Evolutionary conservation across 2,888 invertebrate genomes (phyloP), one percentile per base, ranked within the genome.

Genomic region (Gari tellinella): DNA sequence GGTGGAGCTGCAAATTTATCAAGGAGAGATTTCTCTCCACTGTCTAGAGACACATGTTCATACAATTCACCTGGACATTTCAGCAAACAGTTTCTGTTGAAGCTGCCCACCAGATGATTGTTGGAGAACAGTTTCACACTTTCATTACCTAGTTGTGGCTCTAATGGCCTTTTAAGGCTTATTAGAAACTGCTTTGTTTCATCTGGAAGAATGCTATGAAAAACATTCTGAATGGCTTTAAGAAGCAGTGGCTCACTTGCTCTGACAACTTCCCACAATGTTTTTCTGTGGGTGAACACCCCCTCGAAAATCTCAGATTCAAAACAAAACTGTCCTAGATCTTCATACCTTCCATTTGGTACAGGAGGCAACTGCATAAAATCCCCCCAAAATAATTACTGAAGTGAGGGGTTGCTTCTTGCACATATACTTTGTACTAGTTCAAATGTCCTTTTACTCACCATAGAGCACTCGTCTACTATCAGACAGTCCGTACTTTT

Each of bases 251-350:
- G 25, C 14, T 62, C 63, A 17, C 14, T n/a, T 38, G 48, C 21
- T 49, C 72, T 66, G 10, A 62, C 12, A 21, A 40, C 45, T 45
- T 73, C 48, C 7, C 5, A 25, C 19, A 72, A 49, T 21, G 52
- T 26, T n/a, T 57, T 46, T 67, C 21, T 38, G 31, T 73, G 65
- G 2, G 66, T 41, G 45, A 70, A 58, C n/a, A 70, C 41, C 14
- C n/a, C 25, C 0, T 53, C 12, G 51, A 73, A 69, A 19, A 41
- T 7, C n/a, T 40, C 8, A 19, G 48, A 45, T 46, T 65, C 51
- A 61, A 78, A 78, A 37, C 66, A 69, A 48, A 52, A 72, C 14
- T 62, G n/a, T 14, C 64, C 64, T 49, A 26, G 12, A 49, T 64
- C 64, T 21, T 37, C 25, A 43, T 56, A 64, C 7, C 23, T 26